Evolutionary conservation across 2,797 vertebrate species (phyloP), one percentile per base, ranked within the genome.

Genomic region (Rhynchotus rufescens): DNA sequence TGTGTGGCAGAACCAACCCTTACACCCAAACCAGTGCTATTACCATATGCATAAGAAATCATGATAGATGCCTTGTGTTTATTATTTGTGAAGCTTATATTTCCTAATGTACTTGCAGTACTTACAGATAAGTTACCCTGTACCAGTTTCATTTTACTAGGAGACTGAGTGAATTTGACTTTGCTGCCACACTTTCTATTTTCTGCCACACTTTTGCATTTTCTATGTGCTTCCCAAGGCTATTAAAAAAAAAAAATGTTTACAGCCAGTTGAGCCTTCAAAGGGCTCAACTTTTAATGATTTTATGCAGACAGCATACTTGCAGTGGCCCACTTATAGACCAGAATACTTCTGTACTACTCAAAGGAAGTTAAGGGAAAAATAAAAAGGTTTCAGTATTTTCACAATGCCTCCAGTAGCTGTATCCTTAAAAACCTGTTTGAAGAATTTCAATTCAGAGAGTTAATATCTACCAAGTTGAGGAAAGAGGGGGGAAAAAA

Each of bases 391-490:
- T 74, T 84, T 65, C 44, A 86, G 5, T 19, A 68, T 71, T 87
- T 84, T 74, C 32, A 49, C 59, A 92, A 14, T 44, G 25, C 38
- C 73, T 20, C 1, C 5, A 80, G 36, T 34, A 84, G 60, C 52
- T 77, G 30, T 12, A 67, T 65, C 49, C 38, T 67, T 92, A 66
- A 32, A 85, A 89, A 87, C 15, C 60, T 49, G 12, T 54, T 69
- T 25, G 42, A 52, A 52, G 57, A 88, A 59, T 80, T 89, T 71
- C 86, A 22, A 80, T 32, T 84, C 57, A 52, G 34, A 93, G 90
- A 90, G 23, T 4, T 56, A 67, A 11, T 77, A 60, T 80, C 84
- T 81, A 8, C 25, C 47, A 62, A 9, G 6, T 16, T 65, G n/a
- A 15, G 23, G 4, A 9, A 28, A 40, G 12, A 34, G 51, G 6